Base-by-base conservation (phyloP, 2,888 invertebrate genomes). In the Harpalus rubripes region DNA sequence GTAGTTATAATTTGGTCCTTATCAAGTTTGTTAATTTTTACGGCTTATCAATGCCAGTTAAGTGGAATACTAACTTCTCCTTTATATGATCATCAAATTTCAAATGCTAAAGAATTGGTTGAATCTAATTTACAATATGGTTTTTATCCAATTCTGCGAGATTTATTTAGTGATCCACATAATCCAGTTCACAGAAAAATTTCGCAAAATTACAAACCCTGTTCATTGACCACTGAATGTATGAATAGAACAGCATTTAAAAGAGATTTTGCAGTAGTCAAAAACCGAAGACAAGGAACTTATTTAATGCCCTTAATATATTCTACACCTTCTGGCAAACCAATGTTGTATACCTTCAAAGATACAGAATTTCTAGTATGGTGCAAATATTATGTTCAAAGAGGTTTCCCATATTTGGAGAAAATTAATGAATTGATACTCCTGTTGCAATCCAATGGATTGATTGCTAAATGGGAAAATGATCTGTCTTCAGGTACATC, bases 401-500 rank as follows among this genome's bases (percentile, higher is more conserved):
- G 52, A 59, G 86, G 86, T 76, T 86, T 86, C 84, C 87, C 86
- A 4, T 72, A 86, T 32, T 61, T 82, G 39, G 68, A 85, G 0
- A 61, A 72, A 44, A 85, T 86, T 65, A 79, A 87, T 72, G 32
- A 85, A 10, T 41, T 85, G 12, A 26, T 86, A 63, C 26, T 76
- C 7, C 44, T 58, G 32, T 61, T 86, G 74, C 72, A 63, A 16
- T 83, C 85, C 10, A 79, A 76, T 56, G 87, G 87, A 39, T 65
- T 87, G 16, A 79, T 87, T 26, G 65, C 79, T 16, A 86, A 87
- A 79, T 87, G 87, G 87, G 61, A 80, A 39, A 59, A 32, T 41
- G 80, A 80, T 78, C 26, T 78, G 78, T n/a, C 78, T 18, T 56
- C 58, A 7, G 39, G 68, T 58, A 15, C 58, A 15, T 39, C 12